Conservation (phyloP, 1,140 invertebrate genomes). For the Drosophila micromelanica region DNA sequence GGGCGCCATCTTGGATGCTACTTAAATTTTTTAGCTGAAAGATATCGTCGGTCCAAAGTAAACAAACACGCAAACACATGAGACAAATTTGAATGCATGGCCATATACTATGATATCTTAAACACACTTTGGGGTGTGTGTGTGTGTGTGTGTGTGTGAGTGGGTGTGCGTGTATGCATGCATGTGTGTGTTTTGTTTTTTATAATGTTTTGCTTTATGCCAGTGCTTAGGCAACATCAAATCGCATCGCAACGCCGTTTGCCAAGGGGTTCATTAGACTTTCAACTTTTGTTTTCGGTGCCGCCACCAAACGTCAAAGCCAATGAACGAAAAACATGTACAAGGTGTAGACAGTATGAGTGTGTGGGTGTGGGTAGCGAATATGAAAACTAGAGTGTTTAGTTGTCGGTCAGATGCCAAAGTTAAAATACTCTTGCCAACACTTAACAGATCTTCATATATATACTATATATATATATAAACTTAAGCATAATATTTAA, state of each 20-base stretch:
- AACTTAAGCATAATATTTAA: no score
- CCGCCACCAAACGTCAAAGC: constrained; percentile 60
- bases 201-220: constrained; percentile 47
- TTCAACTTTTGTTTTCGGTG: constrained; percentile 51
- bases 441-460: no score
- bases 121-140: background rate
- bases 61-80: background rate
- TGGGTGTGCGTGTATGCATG: background rate
- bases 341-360: constrained; percentile 10
- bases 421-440: background rate
- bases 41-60: constrained; percentile 22
- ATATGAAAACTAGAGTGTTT: constrained; percentile 13
- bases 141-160: background rate
- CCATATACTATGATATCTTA: constrained; percentile 4
- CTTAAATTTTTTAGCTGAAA: constrained; percentile 5
- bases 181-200: constrained; percentile 16
- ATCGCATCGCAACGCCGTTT: constrained; percentile 31
- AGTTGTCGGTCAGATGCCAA: background rate
- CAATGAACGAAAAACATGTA: constrained; percentile 73
- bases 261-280: constrained; percentile 76
- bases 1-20: background rate
- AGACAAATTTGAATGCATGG: constrained; percentile 20
- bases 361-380: constrained; percentile 11
- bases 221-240: constrained; percentile 17
- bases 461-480: no score